Evolutionary conservation across 1,140 invertebrate genomes (phyloP).

Genomic region (Drepana arcuata): DNA sequence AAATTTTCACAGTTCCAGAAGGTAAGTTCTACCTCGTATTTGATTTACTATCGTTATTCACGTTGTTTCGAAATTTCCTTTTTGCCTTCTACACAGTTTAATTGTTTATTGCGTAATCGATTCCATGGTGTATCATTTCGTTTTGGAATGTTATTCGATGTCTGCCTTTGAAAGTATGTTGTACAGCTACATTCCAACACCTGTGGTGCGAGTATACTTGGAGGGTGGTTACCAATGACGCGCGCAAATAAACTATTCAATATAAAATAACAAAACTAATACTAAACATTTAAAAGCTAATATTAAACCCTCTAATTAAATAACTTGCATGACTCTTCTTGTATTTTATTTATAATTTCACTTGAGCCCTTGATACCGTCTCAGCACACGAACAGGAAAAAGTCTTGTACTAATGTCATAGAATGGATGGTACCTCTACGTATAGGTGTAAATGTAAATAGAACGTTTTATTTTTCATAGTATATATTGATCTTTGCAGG

Average conservation of each 20-base stretch:
- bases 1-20: constrained; percentile 21
- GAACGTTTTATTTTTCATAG: constrained; percentile 48
- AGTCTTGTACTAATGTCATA: constrained; percentile 9
- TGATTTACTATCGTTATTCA: constrained; percentile 21
- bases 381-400: constrained; percentile 53
- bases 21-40: constrained; percentile 62
- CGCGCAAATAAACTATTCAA: constrained; percentile 17
- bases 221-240: constrained; percentile 42
- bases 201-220: constrained; percentile 47
- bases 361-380: constrained; percentile 56
- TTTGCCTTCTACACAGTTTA: constrained; percentile 15
- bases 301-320: constrained; percentile 11
- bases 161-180: no score
- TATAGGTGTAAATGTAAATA: constrained; percentile 27
- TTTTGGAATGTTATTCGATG: constrained; percentile 23
- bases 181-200: constrained; percentile 3
- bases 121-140: constrained; percentile 40
- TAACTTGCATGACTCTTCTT: constrained; percentile 56
- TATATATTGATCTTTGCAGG: constrained; percentile 83
- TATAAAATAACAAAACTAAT: constrained; percentile 8
- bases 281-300: constrained; percentile 20
- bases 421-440: constrained; percentile 14
- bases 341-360: constrained; percentile 62
- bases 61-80: constrained; percentile 23
- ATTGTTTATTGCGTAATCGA: constrained; percentile 45